These are phyloP conservation scores for Parauchenoglanis ngamensis DNA, from an alignment of 2,797 vertebrate species.

Conservation along the genomic window DNA sequence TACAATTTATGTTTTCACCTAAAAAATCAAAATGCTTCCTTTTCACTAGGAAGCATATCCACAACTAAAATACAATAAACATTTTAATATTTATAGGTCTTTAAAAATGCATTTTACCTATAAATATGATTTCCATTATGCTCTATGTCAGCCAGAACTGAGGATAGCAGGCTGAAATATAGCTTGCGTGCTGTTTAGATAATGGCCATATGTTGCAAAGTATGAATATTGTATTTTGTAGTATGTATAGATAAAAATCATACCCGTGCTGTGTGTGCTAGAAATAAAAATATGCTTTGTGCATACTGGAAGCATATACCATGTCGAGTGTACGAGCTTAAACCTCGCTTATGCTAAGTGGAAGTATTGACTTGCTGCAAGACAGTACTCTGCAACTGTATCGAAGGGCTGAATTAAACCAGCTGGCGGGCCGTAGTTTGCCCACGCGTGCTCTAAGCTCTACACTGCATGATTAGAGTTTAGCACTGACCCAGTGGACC, in stretches of 20 bases:
- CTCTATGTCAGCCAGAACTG: neutral
- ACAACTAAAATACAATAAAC: neutral
- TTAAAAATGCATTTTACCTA: neutral
- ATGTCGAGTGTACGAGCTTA: neutral
- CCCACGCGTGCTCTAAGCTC: neutral
- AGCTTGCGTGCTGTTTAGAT: neutral
- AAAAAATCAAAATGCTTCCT: neutral
- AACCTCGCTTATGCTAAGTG: neutral
- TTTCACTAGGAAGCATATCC: neutral
- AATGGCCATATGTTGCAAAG: neutral
- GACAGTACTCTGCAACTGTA: neutral
- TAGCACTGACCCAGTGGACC: slow-evolving; percentile 32
- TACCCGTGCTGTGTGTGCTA: neutral
- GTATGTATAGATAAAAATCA: neutral
- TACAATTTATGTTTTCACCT: neutral
- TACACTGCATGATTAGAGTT: slow-evolving; percentile 34
- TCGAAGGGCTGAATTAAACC: neutral
- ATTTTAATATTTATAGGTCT: neutral
- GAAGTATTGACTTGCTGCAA: neutral
- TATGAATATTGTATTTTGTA: neutral
- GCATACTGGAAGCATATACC: neutral
- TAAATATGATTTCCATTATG: neutral
- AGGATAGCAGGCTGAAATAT: neutral
- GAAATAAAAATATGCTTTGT: neutral
- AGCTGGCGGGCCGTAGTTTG: neutral